Evolutionary conservation across 2,113 vertebrate genomes (phyloP).

Genomic region (Pelobates fuscus): DNA sequence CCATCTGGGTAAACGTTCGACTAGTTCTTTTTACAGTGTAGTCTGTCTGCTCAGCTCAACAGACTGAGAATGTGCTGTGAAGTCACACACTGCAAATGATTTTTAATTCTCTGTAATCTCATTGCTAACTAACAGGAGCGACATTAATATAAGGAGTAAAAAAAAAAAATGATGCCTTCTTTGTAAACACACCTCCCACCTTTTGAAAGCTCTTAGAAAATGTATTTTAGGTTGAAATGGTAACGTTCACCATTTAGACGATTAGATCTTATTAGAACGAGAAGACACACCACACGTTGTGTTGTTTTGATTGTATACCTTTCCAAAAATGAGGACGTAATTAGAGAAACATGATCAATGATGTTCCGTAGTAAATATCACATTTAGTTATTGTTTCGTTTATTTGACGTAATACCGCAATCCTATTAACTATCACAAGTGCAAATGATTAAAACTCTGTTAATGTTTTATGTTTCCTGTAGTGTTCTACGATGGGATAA

Average conservation of each 20-base stretch:
- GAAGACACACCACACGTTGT: too few relatives aligned
- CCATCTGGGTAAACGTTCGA: too few relatives aligned
- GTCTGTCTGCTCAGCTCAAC: too few relatives aligned
- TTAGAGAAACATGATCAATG: background rate
- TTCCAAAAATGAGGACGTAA: background rate
- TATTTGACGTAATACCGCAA: conserved; percentile 56
- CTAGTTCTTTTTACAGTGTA: too few relatives aligned
- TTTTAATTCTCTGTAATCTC: too few relatives aligned
- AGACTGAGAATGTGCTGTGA: too few relatives aligned
- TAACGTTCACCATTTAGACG: background rate
- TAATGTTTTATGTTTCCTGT: conserved; percentile 66
- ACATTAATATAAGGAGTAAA: conserved; percentile 8
- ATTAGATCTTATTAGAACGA: background rate
- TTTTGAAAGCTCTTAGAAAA: conserved; percentile 1
- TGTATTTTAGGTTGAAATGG: conserved; percentile 14
- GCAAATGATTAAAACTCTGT: conserved; percentile 63
- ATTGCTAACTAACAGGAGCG: conserved; percentile 15
- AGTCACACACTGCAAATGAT: too few relatives aligned
- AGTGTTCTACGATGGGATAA: conserved; percentile 98
- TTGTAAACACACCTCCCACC: conserved; percentile 20
- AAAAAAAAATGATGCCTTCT: conserved; percentile 28
- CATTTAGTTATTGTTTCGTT: conserved; percentile 53
- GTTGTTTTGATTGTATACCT: too few relatives aligned
- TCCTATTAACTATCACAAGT: conserved; percentile 65
- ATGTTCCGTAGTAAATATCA: background rate